Evolutionary conservation across 92 coral and sea anemone genomes (phyloP).

Genomic region (Metridium senile): DNA sequence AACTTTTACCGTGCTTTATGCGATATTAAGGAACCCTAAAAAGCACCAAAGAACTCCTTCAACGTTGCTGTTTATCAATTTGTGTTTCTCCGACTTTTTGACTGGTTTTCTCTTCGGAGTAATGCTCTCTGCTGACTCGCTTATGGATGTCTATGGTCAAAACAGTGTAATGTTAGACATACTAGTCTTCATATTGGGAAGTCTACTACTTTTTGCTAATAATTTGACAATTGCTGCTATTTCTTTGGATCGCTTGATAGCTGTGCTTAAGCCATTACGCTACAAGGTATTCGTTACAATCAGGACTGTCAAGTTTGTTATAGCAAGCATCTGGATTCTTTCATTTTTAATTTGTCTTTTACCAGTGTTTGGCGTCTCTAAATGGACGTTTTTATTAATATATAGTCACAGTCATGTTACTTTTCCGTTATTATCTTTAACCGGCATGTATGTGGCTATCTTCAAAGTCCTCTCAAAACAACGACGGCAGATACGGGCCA

Average conservation of each 20-base stretch:
- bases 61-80: conserved; percentile 14
- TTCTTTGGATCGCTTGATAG: conserved; percentile 44
- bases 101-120: conserved; percentile 16
- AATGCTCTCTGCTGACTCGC: conserved; percentile 2
- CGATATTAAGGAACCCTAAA: conserved; percentile 6
- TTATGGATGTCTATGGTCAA: conserved; percentile 22
- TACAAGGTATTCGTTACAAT: conserved; percentile 34
- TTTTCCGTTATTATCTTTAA: conserved; percentile 34
- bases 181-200: conserved; percentile 3
- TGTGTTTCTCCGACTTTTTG: conserved; percentile 15
- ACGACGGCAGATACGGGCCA: not conserved
- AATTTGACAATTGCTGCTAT: conserved; percentile 47
- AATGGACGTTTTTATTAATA: conserved; percentile 13
- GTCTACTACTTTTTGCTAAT: conserved; percentile 43
- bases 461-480: not conserved
- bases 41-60: conserved; percentile 15
- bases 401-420: conserved; percentile 57
- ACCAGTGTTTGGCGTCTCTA: conserved; percentile 44
- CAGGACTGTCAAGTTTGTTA: conserved; percentile 18
- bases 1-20: conserved; percentile 5
- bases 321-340: conserved; percentile 33
- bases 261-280: conserved; percentile 41
- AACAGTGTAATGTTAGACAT: conserved; percentile 19
- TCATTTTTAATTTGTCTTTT: conserved; percentile 36
- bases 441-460: conserved; percentile 40